Evolutionary conservation across 2,113 vertebrate genomes (phyloP), one percentile per base, ranked within the genome.

Genomic region (Gadus chalcogrammus): DNA sequence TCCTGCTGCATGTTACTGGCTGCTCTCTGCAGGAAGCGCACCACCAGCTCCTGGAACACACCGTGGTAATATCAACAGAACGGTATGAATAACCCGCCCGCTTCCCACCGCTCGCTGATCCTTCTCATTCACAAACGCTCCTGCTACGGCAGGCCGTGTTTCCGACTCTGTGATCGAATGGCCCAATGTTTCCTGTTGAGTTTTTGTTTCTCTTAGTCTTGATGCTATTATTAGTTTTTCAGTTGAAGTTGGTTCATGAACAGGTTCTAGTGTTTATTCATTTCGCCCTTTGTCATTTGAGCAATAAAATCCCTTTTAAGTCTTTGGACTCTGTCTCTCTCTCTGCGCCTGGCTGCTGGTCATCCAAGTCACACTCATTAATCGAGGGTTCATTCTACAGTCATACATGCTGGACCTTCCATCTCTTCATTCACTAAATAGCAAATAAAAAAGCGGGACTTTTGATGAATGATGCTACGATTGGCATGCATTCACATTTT

Each of bases 21-120:
- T 53, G 96, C 97, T 84, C 92, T 90, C 79, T 89, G 94, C 82
- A 99, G 90, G 81, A 99, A 99, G 68, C 94, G 93, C 68, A 97
- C 91, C 71, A 99, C 93, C 61, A 99, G 89, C 73, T 99, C 96
- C 97, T 99, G 83, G 20, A 62, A 17, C 55, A 58, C 15, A 17
- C n/a, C n/a, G 7, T 13, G 17, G 3, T 17, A 0, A 58, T 16
- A 58, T 7, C 16, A 58, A 58, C 1, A n/a, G 2, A 17, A 58
- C 1, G 15, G 7, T 16, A n/a, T 9, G n/a, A 58, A 58, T 5
- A 17, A n/a, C 55, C 5, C 6, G 31, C 6, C 31, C 31, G 31
- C 31, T 4, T 35, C 31, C 31, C 31, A 35, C 31, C 31, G 31
- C 4, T 35, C 31, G 4, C 31, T 35, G 31, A 55, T 15, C 3